These are phyloP conservation scores for Tringa solitaria DNA, from an alignment of 2,113 vertebrate species.

Conservation along the genomic window DNA sequence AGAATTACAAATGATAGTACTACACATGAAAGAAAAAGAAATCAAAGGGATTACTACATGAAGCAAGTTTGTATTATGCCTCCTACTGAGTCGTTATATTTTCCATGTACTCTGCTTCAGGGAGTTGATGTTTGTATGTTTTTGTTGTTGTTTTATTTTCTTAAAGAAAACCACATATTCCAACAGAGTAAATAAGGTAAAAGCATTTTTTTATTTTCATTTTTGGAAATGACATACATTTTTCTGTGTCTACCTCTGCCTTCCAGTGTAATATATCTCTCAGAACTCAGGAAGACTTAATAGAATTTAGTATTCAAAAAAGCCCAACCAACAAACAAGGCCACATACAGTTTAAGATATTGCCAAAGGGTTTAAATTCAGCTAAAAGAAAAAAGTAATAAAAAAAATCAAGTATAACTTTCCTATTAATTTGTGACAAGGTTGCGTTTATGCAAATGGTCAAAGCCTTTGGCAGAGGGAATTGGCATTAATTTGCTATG, in stretches of 20 bases:
- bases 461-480: not conserved
- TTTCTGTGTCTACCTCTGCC: not conserved
- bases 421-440: not conserved
- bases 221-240: not conserved
- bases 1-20: constrained; percentile 63
- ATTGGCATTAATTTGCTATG: not conserved
- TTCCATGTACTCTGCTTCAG: not conserved
- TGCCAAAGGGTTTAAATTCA: not conserved
- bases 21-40: constrained; percentile 41
- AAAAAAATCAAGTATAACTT: not conserved
- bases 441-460: not conserved
- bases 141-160: not conserved
- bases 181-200: not conserved
- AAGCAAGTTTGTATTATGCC: constrained; percentile 31
- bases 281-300: not conserved
- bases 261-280: not conserved
- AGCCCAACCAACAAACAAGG: not conserved
- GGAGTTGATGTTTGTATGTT: not conserved
- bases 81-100: constrained; percentile 27
- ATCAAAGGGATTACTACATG: constrained; percentile 51
- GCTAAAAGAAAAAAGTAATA: not conserved
- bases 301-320: not conserved
- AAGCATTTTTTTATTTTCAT: not conserved
- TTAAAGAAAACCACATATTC: not conserved
- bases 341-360: not conserved